Evolutionary conservation across 2,888 invertebrate genomes (phyloP).

Genomic region (Amiota mariae): DNA sequence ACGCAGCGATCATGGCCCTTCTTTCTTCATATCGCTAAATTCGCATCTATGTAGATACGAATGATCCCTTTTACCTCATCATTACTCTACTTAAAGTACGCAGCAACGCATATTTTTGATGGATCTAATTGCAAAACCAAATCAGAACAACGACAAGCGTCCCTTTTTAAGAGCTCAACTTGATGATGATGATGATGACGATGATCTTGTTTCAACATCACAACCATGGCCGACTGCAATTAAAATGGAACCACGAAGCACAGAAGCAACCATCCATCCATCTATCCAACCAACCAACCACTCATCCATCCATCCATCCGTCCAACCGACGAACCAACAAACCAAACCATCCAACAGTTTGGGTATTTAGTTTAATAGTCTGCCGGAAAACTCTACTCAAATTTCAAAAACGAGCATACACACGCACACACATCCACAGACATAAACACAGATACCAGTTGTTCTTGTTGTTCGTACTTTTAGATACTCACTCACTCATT

Average conservation of each 20-base stretch:
- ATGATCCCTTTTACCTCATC: slow-evolving; percentile 60
- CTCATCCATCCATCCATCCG: slow-evolving; percentile 13
- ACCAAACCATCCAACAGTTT: slow-evolving; percentile 38
- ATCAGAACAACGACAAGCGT: neutral
- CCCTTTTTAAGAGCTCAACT: neutral
- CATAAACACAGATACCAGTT: neutral
- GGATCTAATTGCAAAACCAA: slow-evolving; percentile 27
- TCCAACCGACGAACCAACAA: slow-evolving; percentile 34
- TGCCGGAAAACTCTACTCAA: slow-evolving; percentile 61
- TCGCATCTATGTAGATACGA: slow-evolving; percentile 43
- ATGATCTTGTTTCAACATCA: slow-evolving; percentile 23
- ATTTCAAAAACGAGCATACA: slow-evolving; percentile 29
- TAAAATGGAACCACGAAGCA: slow-evolving; percentile 57
- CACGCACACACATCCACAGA: no score
- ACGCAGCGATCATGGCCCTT: slow-evolving; percentile 14
- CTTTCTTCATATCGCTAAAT: slow-evolving; percentile 50
- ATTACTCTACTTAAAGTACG: slow-evolving; percentile 47
- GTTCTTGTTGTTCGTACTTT: neutral
- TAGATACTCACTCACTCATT: neutral
- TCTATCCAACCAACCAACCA: slow-evolving; percentile 44
- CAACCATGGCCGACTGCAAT: slow-evolving; percentile 49
- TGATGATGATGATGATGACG: slow-evolving; percentile 4
- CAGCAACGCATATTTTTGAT: slow-evolving; percentile 30
- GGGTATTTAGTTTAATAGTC: slow-evolving; percentile 54
- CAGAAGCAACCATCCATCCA: slow-evolving; percentile 5